Base-by-base conservation (phyloP, 2,888 invertebrate species). In the Eupsilia transversa region DNA sequence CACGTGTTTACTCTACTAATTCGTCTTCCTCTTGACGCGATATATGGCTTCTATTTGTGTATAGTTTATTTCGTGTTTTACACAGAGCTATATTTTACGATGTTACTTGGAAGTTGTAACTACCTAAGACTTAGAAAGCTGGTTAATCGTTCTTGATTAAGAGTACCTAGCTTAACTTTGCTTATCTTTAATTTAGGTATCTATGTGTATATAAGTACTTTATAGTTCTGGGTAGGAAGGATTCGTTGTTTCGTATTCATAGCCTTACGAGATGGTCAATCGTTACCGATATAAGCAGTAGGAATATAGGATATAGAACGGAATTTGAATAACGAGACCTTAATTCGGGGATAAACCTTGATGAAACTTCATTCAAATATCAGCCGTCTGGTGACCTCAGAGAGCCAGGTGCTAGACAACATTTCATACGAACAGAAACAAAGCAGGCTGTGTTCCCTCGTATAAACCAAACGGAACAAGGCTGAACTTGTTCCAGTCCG, bases 1-100 rank as follows among this genome's bases (percentile, higher is more conserved):
- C 86, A 84, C 83, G 80, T 90, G 86, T 89, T 89, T 89, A 87
- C 87, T 85, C 82, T 75, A 91, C 85, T 88, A 89, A 91, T 90
- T 88, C 88, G 87, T 87, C 87, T 91, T 89, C 88, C 89, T 86
- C 85, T 84, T 63, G 75, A 68, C 77, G 57, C 72, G 69, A 76
- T 79, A 83, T 85, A 85, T 79, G 76, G 79, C 77, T 78, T 75
- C 80, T 86, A 84, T 88, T 84, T 80, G 76, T 80, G 86, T 61
- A 68, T 52, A 71, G 30, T 69, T 71, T 72, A 67, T 72, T 70
- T 60, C 69, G 63, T 76, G 67, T 77, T 79, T 79, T 61, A 74
- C 82, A 71, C 72, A 66, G 33, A 65, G 52, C 56, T 33, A 74
- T 74, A 82, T 67, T 73, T 80, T 78, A 72, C 63, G 49, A 77